A percentile compares a stretch with the other conserved stretches of the same genome.
phyloP scores from a whole-genome alignment of 2,113 vertebrate genomes.

The Madoqua kirkii region DNA sequence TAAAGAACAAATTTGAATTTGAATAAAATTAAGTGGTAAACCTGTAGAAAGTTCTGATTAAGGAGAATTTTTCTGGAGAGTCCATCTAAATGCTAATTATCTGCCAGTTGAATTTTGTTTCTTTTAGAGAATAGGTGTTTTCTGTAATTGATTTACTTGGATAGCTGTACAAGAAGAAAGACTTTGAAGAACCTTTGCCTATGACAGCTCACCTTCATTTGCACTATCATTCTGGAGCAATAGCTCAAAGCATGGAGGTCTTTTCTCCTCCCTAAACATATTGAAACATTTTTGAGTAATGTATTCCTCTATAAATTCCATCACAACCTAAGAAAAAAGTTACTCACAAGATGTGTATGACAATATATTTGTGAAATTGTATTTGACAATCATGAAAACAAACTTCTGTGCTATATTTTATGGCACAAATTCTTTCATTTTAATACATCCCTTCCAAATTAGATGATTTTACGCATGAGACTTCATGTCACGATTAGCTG shows the following conservation, averaged over 20 bases:
- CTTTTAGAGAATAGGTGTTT: background rate
- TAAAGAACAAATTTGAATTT: background rate
- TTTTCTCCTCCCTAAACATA: constrained; percentile 41
- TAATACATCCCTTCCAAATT: constrained; percentile 77
- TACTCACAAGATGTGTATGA: constrained; percentile 71
- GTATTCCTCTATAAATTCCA: background rate
- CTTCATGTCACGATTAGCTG: constrained; percentile 75
- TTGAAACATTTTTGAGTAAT: constrained; percentile 32
- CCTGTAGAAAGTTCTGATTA: background rate
- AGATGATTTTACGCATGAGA: constrained; percentile 78
- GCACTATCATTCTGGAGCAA: background rate
- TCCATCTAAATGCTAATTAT: background rate
- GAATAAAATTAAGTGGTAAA: background rate
- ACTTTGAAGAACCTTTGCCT: background rate
- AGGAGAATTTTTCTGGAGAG: background rate
- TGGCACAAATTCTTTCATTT: constrained; percentile 76
- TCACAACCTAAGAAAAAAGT: constrained; percentile 51
- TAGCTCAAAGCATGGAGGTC: background rate
- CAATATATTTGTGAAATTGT: constrained; percentile 66
- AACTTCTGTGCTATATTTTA: constrained; percentile 68
- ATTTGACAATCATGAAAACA: constrained; percentile 72
- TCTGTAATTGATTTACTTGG: background rate
- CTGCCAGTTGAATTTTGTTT: background rate
- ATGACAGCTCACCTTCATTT: background rate
- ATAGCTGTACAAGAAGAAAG: background rate